Evolutionary conservation across 1,140 invertebrate genomes (phyloP).

Genomic region (Lucilia cuprina): DNA sequence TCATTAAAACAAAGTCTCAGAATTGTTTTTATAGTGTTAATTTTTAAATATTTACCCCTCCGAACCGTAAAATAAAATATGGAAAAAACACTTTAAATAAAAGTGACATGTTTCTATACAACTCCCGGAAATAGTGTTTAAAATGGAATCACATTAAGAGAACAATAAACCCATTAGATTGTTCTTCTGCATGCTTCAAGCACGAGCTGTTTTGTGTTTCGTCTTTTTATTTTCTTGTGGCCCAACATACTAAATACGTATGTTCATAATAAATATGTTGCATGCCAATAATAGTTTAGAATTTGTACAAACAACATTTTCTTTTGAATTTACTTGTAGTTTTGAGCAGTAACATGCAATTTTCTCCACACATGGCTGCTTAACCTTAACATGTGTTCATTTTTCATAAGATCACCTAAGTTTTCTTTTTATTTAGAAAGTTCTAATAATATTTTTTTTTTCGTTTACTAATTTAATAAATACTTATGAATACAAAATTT

Average conservation of each 20-base stretch:
- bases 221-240: neutral
- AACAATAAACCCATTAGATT: neutral
- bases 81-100: too few species aligned
- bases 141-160: neutral
- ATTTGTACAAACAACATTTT: neutral
- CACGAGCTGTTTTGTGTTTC: neutral
- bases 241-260: neutral
- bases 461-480: neutral
- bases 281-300: constrained; percentile 2
- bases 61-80: too few species aligned
- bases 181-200: neutral
- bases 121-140: too few species aligned
- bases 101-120: too few species aligned
- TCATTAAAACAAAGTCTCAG: too few species aligned
- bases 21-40: too few species aligned
- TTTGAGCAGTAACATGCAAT: neutral
- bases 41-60: too few species aligned
- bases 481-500: neutral
- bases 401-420: neutral
- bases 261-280: neutral
- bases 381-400: neutral
- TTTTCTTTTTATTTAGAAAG: neutral
- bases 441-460: neutral
- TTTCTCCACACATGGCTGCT: constrained; percentile 1
- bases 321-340: neutral